Evolutionary conservation across 2,797 vertebrate species (phyloP).

Genomic region (Emydoidea blandingii): DNA sequence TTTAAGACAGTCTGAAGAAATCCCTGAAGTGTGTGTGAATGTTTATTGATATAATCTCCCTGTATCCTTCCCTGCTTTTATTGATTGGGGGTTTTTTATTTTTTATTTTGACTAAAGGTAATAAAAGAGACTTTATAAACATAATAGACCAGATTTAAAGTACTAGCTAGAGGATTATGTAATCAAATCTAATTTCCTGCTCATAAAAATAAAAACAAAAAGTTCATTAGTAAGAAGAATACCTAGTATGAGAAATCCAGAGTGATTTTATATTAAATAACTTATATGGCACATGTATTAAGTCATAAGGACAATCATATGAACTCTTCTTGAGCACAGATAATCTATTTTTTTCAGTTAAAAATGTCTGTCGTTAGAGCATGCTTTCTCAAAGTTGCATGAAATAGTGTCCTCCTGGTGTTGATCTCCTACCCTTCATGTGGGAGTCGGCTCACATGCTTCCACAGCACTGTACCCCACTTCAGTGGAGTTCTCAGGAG

Average conservation of each 20-base stretch:
- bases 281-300: neutral
- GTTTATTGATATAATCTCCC: neutral
- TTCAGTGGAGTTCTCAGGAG: neutral
- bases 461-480: accelerated
- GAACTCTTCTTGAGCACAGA: neutral
- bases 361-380: neutral
- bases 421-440: neutral
- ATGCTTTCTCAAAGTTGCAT: neutral
- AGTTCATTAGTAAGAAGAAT: neutral
- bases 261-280: neutral
- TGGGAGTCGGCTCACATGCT: neutral
- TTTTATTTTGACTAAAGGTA: neutral
- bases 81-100: neutral
- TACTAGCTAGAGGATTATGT: neutral
- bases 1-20: neutral
- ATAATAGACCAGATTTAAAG: conserved; percentile 1
- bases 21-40: neutral
- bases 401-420: neutral
- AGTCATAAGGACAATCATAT: neutral
- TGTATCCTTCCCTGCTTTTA: neutral
- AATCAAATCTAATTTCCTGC: conserved; percentile 1
- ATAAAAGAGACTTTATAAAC: neutral
- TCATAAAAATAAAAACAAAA: neutral
- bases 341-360: neutral
- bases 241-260: neutral